phyloP scores from a whole-genome alignment of 2,113 vertebrate species.

The Cathartes aura region DNA sequence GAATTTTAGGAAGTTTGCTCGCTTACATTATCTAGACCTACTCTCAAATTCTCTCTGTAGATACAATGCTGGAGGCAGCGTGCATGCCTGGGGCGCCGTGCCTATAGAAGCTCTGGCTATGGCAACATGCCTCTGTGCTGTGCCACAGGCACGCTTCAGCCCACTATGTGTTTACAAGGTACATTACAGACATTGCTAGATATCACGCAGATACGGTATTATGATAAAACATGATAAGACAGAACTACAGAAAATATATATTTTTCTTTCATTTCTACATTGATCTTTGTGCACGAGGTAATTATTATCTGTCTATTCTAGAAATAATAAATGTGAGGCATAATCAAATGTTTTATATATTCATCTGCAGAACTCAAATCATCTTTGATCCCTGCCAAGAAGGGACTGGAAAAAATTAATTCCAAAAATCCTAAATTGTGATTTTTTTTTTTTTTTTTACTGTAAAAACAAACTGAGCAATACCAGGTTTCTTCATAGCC shows the following conservation, averaged over 20 bases:
- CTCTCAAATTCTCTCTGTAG: background rate
- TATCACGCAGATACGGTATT: fast-evolving
- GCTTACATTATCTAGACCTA: fast-evolving
- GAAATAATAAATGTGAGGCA: background rate
- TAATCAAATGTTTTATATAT: background rate
- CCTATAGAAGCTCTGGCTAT: background rate
- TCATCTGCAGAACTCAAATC: background rate
- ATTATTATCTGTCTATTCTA: background rate
- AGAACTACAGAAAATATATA: background rate
- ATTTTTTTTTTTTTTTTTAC: background rate
- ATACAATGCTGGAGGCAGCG: background rate
- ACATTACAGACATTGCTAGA: background rate
- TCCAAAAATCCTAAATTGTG: background rate
- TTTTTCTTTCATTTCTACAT: background rate
- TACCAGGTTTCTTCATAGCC: background rate
- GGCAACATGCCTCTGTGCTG: fast-evolving
- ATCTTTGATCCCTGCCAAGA: background rate
- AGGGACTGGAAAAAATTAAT: background rate
- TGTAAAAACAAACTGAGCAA: background rate
- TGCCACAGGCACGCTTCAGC: fast-evolving
- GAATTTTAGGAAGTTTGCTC: background rate
- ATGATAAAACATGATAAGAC: background rate
- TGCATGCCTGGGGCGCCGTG: fast-evolving
- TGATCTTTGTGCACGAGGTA: background rate
- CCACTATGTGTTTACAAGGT: fast-evolving